Percentiles rank a stretch among this genome's conserved stretches.
Conservation (phyloP, 2,113 vertebrate genomes). For the Myotis brandtii region DNA sequence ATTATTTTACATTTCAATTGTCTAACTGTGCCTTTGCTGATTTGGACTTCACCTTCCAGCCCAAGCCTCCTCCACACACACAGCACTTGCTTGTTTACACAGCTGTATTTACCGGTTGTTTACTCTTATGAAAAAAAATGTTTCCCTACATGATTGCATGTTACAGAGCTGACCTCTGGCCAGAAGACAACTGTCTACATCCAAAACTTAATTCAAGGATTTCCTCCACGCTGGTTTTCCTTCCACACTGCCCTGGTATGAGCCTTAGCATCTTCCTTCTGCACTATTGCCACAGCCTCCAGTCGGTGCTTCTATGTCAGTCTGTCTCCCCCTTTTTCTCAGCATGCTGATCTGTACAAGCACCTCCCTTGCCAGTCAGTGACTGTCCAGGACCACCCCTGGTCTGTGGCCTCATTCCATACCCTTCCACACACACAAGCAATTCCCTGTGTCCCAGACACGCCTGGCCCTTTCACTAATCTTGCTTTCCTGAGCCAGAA, state of each 20-base stretch:
- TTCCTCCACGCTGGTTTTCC: not conserved
- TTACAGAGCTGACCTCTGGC: not conserved
- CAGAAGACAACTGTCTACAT: not conserved
- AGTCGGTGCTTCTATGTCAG: not conserved
- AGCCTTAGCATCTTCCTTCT: not conserved
- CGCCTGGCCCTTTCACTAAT: not conserved
- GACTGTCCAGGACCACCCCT: not conserved
- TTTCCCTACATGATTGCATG: not conserved
- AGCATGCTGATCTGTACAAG: too few species aligned
- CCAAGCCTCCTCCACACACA: rapidly evolving
- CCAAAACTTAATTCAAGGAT: not conserved
- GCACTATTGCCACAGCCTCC: not conserved
- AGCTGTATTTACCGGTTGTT: not conserved
- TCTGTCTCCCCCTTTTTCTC: not conserved
- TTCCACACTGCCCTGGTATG: not conserved
- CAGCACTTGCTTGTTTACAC: not conserved
- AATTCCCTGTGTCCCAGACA: not conserved
- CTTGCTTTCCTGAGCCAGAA: not conserved
- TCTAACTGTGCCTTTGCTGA: not conserved
- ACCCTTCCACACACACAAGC: too few species aligned
- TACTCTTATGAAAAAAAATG: not conserved
- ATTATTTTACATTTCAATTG: not conserved
- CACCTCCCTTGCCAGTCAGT: too few species aligned
- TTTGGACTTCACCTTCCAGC: not conserved
- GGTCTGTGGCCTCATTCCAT: too few species aligned